Evolutionary conservation across 1,140 invertebrate species (phyloP).

Genomic region (Limonius californicus): DNA sequence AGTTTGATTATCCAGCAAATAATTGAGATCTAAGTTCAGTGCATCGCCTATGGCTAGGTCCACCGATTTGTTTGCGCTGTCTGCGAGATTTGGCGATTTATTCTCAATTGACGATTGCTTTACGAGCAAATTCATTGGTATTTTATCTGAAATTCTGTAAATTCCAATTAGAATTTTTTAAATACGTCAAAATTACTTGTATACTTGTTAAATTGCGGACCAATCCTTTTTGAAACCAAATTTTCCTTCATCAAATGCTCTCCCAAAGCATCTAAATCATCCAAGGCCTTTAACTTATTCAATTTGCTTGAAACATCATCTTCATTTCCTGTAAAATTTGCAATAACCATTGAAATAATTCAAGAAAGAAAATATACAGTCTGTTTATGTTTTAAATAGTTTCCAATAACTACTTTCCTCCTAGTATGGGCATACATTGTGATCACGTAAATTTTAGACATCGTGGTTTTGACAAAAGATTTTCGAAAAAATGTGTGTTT

Average conservation of each 20-base stretch:
- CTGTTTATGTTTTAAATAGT: too few relatives aligned
- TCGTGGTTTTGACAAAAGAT: too few relatives aligned
- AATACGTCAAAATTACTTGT: neutral
- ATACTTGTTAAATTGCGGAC: slow-evolving; percentile 32
- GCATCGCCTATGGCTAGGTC: neutral
- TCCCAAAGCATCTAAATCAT: slow-evolving; percentile 71
- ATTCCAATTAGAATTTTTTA: neutral
- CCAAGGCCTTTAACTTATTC: slow-evolving; percentile 58
- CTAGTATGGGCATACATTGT: too few relatives aligned
- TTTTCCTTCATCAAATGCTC: slow-evolving; percentile 70
- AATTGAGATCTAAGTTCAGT: slow-evolving; percentile 38
- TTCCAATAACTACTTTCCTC: too few relatives aligned
- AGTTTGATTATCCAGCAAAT: slow-evolving; percentile 30
- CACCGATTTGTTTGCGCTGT: neutral
- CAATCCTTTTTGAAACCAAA: slow-evolving; percentile 47
- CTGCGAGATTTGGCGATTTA: slow-evolving; percentile 8
- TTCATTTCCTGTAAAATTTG: neutral
- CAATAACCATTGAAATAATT: too few relatives aligned
- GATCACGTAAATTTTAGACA: too few relatives aligned
- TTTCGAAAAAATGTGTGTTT: too few relatives aligned
- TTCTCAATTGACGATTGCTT: slow-evolving; percentile 24
- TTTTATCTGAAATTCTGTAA: slow-evolving; percentile 59
- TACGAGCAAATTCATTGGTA: slow-evolving; percentile 62
- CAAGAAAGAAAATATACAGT: too few relatives aligned
- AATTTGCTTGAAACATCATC: slow-evolving; percentile 19